Evolutionary conservation across 2,888 invertebrate species (phyloP), one percentile per base, ranked within the genome.

Genomic region (Zhuqinia jingwanae): DNA sequence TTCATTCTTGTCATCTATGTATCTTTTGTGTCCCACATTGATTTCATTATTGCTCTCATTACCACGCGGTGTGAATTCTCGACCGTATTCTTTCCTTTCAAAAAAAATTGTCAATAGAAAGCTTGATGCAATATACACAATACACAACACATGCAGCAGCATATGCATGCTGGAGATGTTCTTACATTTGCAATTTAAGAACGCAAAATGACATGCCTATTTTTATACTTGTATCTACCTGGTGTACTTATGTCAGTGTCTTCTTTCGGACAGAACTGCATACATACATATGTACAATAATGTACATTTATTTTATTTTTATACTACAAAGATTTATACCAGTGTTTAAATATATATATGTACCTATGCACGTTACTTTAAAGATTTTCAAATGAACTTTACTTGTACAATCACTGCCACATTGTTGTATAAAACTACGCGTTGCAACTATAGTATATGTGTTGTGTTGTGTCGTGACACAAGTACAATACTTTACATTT

Each of bases 401-500:
- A 53, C 63, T n/a, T 6, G 11, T 22, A 73, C 25, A 73, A 53
- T 73, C 73, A 36, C 36, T n/a, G 17, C 17, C 47, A 27, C 17
- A 27, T 45, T 45, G 47, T 50, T 53, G 56, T 75, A 30, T 50
- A 36, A 42, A 76, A 76, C 53, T 53, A 58, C 27, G 76, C 75
- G 25, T 47, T 73, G 10, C 75, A 27, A 25, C 36, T 6, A 36
- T n/a, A n/a, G n/a, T n/a, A n/a, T n/a, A n/a, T n/a, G n/a, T n/a
- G n/a, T n/a, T 73, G 47, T 47, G 58, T 60, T 73, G 17, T 75
- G 82, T 83, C 83, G 83, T 83, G 83, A 83, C 83, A 75, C 36
- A 83, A 76, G 83, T 83, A 83, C 83, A 83, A 83, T 83, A 83
- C 83, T 83, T 56, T 36, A 45, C 15, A 42, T 80, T 30, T 73